Base-by-base conservation (phyloP, 2,888 invertebrate genomes). In the Tachystola acroxantha region DNA sequence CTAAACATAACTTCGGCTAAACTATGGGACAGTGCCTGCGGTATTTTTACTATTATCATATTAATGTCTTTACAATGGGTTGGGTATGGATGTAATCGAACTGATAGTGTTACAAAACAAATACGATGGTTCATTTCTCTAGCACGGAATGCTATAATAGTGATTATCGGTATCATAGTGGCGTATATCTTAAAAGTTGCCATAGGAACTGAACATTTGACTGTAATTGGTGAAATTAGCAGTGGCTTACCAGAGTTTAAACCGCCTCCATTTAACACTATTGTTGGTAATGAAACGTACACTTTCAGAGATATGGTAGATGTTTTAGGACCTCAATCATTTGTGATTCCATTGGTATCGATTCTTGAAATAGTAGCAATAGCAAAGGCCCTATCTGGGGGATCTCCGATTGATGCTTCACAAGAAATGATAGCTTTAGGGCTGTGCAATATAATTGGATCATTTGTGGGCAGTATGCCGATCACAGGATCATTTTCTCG, bases 351-450 rank as follows among this genome's bases (percentile, higher is more conserved):
- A 0, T 60, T 94, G 22, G 90, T 94, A 9, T 90, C 92, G 1
- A 89, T 94, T 47, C 65, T 94, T 42, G 94, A 94, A 71, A 89
- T 89, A 45, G 88, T 94, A 4, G 93, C 94, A 0, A 92, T 94
- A 39, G 91, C 92, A 0, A 94, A 94, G 71, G 91, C 93, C 2
- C 94, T 94, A 60, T 93, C 94, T 1, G 92, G 91, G 57, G 94
- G 94, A 3, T 91, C 90, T 59, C 88, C 91, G 9, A 85, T 97
- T 24, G 94, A 97, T 64, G 94, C 96, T 0, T 95, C 94, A 12
- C 97, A 97, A 81, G 97, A 98, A 80, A 92, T 98, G 90, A 86
- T 97, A 37, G 96, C 97, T 0, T 77, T 97, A 25, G 96, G 96
- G n/a, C 54, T 94, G 1, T 93, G 94, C 53, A 97, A 97, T 65